Evolutionary conservation across 2,113 vertebrate genomes (phyloP), one percentile per base, ranked within the genome.

Genomic region (Carassius carassius): DNA sequence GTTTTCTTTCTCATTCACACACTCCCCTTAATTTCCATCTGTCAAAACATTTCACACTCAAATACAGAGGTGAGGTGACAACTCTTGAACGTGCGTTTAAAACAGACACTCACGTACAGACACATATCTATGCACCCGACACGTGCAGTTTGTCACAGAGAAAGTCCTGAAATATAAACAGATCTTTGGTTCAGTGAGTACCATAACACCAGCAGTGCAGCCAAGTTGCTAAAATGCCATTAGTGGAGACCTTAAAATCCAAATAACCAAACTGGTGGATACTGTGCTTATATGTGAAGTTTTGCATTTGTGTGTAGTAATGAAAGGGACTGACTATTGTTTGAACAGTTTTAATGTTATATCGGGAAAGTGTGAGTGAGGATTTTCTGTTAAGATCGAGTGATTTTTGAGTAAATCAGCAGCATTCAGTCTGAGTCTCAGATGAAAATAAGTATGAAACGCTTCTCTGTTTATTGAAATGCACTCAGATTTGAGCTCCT

Each of bases 31-130:
- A 63, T 25, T 74, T 23, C 17, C 21, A 29, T 47, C 82, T 21
- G 82, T 58, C 77, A 87, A 76, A 84, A 79, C 35, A 82, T 8
- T 49, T 35, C 23, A 16, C 25, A 29, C 10, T 83, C 56, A 41
- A 78, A 37, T 17, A 58, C 6, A 23, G 51, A 54, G 51, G 16
- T 54, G 19, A 32, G 58, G 47, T 69, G 72, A 83, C 41, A 49
- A 19, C 21, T n/a, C 3, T 12, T 44, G 6, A 21, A 7, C 13
- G 21, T 62, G 56, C 56, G 3, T 44, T 69, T 29, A 67, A 81
- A 14, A 58, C 19, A n/a, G 32, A 37, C 56, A 69, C 56, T 44
- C 63, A 14, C 49, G 17, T 19, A 44, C 47, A 35, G 63, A 77
- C 25, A 19, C 44, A 67, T 32, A 70, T 76, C 74, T 62, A 72